Base-by-base conservation (phyloP, 2,797 vertebrate species). In the Mus minutoides region DNA sequence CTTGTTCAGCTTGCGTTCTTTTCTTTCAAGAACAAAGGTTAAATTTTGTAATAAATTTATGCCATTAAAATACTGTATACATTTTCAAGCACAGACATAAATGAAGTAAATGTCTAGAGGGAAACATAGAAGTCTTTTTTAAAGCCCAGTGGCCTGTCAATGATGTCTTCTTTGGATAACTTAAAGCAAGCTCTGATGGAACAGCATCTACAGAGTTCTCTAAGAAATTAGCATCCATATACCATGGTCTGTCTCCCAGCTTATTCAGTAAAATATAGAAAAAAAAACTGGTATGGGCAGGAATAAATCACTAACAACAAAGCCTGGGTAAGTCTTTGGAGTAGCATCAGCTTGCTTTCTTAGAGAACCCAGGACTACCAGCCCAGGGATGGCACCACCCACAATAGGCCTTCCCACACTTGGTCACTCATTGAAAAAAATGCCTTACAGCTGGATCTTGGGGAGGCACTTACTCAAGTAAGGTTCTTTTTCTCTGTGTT, bases 41-140 rank as follows among this genome's bases (percentile, higher is more conserved):
- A 67, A 12, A 90, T 91, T 94, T 96, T 24, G 88, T 88, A 94
- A 94, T 95, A 96, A 96, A 94, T 94, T 52, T 46, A 64, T 88
- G 60, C 76, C 64, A 91, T 76, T 97, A 78, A 93, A 96, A 94
- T 87, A 87, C 22, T 75, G 7, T 85, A 71, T 58, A 64, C 26
- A 82, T 91, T 92, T 95, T 40, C 60, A 91, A 89, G 78, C 76
- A 94, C 0, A 60, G 58, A 91, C 56, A 75, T 77, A 77, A 93
- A 86, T 94, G 85, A 97, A 93, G 85, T 94, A 94, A 64, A 88
- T 83, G 96, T 97, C 79, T 93, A 40, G 58, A 94, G 46, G 80
- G 29, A 90, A 75, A 85, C 94, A 90, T n/a, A 21, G n/a, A 73
- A 29, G 24, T 29, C 62, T 88, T 97, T n/a, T 87, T 96, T 67